Percentiles rank a stretch among this genome's conserved stretches.
Evolutionary conservation across 1,140 invertebrate genomes (phyloP).

Genomic region (Ctenoplectra terminalis): DNA sequence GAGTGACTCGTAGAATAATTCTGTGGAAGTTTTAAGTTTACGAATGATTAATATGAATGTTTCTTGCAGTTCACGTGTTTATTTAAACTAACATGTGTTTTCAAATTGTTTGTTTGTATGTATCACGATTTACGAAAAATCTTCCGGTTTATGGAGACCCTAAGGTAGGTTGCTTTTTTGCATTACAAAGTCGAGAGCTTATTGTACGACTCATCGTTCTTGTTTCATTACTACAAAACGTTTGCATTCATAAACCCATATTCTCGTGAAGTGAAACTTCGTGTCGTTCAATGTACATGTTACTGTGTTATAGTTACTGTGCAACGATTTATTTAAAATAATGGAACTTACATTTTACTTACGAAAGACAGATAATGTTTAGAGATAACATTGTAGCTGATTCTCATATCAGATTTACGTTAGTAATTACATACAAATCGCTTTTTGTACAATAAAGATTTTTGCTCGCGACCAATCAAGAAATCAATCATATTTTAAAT

Average conservation of each 20-base stretch:
- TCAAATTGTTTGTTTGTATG: constrained; percentile 22
- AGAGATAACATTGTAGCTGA: constrained; percentile 16
- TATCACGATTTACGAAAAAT: constrained; percentile 24
- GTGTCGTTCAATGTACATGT: constrained; percentile 20
- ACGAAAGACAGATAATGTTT: constrained; percentile 19
- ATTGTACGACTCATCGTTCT: constrained; percentile 46
- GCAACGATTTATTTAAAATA: constrained; percentile 21
- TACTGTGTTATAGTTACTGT: background rate
- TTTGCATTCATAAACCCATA: constrained; percentile 38
- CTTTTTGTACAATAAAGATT: constrained; percentile 31
- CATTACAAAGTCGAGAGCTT: constrained; percentile 52
- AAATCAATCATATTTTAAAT: constrained; percentile 35
- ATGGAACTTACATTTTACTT: constrained; percentile 11
- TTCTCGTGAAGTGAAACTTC: background rate
- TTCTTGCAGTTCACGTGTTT: constrained; percentile 48
- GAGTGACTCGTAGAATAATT: constrained; percentile 19
- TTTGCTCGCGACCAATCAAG: constrained; percentile 7
- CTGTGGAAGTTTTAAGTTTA: background rate
- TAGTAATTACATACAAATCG: constrained; percentile 12
- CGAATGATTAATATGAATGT: constrained; percentile 24
- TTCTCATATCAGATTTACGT: background rate
- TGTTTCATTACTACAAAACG: constrained; percentile 38
- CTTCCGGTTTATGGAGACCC: constrained; percentile 33
- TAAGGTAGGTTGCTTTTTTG: constrained; percentile 66
- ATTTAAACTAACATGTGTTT: constrained; percentile 51